A percentile compares a stretch with the other conserved stretches of the same genome.
These are phyloP conservation scores for Stenopsyche tienmushanensis DNA, from an alignment of 1,140 invertebrate genomes.

Conservation along the genomic window DNA sequence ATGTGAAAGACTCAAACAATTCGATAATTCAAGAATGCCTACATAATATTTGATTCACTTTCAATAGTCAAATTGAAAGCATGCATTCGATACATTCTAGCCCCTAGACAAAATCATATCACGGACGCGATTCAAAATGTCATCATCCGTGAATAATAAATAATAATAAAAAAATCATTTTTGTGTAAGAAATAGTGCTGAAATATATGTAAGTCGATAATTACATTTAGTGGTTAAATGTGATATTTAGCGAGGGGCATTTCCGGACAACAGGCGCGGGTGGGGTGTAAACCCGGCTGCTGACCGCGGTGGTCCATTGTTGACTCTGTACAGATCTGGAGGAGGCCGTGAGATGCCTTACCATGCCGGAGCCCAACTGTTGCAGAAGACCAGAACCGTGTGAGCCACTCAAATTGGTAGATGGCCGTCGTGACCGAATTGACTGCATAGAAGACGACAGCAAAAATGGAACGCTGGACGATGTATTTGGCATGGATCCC, in stretches of 20 bases:
- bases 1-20: no score
- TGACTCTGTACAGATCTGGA: slow-evolving; percentile 64
- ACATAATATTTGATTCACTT: no score
- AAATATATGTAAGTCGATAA: slow-evolving; percentile 32
- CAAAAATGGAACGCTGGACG: slow-evolving; percentile 81
- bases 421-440: slow-evolving; percentile 75
- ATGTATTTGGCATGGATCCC: slow-evolving; percentile 83
- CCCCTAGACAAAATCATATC: no score
- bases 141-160: background rate
- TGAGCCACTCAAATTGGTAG: slow-evolving; percentile 63
- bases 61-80: no score
- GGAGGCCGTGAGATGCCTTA: slow-evolving; percentile 74
- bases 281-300: slow-evolving; percentile 66
- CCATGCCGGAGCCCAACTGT: slow-evolving; percentile 83
- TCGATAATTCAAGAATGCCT: no score
- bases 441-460: slow-evolving; percentile 80
- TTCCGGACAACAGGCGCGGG: slow-evolving; percentile 75
- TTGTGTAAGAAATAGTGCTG: slow-evolving; percentile 5
- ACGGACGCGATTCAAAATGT: no score
- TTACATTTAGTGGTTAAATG: slow-evolving; percentile 54
- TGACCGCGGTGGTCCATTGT: slow-evolving; percentile 59
- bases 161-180: slow-evolving; percentile 1
- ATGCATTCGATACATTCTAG: no score
- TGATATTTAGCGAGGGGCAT: slow-evolving; percentile 69
- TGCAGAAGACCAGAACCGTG: slow-evolving; percentile 75